Percentiles rank a stretch among this genome's conserved stretches.
Evolutionary conservation across 1,140 invertebrate species (phyloP).

Genomic region (Frieseomelitta varia): DNA sequence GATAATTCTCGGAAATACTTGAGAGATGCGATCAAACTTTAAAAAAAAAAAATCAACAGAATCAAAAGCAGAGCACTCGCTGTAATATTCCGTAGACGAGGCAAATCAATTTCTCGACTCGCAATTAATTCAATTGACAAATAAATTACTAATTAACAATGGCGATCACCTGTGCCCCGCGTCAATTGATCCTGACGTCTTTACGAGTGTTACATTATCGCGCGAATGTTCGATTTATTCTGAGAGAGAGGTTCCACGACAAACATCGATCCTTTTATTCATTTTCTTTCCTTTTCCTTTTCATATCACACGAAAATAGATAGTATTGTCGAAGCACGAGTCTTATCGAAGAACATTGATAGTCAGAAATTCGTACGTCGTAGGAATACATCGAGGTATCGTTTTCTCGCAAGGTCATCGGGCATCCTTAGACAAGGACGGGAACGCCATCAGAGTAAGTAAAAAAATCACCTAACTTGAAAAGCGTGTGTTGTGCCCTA

Average conservation of each 20-base stretch:
- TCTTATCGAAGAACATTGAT: slow-evolving; percentile 14
- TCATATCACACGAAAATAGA: slow-evolving; percentile 7
- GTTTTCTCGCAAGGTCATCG: background rate
- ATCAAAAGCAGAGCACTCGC: too few species aligned
- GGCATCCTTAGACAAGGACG: background rate
- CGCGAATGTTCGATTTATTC: background rate
- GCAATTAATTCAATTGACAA: too few species aligned
- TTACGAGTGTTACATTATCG: background rate
- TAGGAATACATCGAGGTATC: slow-evolving; percentile 3
- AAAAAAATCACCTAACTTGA: background rate
- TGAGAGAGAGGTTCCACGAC: background rate
- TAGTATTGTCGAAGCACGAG: slow-evolving; percentile 56
- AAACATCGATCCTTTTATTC: background rate
- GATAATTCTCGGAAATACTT: too few species aligned
- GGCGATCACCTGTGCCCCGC: background rate
- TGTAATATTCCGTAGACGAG: too few species aligned
- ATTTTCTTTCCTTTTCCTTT: too few species aligned
- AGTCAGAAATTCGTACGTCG: background rate
- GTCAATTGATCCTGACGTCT: background rate
- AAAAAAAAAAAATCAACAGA: too few species aligned
- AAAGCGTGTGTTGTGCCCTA: slow-evolving; percentile 27
- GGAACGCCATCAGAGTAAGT: slow-evolving; percentile 22
- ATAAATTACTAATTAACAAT: background rate
- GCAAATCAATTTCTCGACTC: too few species aligned
- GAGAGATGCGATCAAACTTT: too few species aligned